phyloP scores from a whole-genome alignment of 2,113 vertebrate genomes.

The Piliocolobus tephrosceles region DNA sequence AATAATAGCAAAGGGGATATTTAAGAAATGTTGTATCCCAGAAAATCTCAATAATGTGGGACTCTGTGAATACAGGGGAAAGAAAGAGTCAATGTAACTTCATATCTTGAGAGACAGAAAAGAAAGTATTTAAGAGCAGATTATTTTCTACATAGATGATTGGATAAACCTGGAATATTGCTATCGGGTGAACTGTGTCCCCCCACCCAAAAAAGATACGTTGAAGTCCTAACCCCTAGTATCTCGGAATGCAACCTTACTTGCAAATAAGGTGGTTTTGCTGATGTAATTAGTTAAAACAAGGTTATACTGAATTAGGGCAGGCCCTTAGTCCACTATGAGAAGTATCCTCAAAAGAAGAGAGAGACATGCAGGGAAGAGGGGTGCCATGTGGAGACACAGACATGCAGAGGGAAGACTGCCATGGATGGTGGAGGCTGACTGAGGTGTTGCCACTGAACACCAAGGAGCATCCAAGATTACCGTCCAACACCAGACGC shows the following conservation, averaged over 20 bases:
- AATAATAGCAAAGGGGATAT: background rate
- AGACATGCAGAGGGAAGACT: background rate
- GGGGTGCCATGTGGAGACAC: no score
- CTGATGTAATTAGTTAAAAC: background rate
- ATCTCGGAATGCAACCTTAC: background rate
- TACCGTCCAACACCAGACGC: background rate
- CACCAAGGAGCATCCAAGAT: background rate
- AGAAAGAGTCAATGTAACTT: background rate
- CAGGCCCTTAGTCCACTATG: background rate
- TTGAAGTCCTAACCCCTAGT: background rate
- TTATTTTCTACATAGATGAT: background rate
- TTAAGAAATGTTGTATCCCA: background rate
- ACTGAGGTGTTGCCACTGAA: background rate
- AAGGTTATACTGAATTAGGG: background rate
- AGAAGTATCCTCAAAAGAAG: background rate
- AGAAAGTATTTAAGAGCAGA: background rate
- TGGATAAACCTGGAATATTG: background rate
- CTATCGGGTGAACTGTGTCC: background rate
- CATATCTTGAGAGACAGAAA: background rate
- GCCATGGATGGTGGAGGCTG: fast-evolving
- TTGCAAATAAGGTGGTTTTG: background rate
- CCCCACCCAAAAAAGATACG: background rate
- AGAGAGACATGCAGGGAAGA: background rate
- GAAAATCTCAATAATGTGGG: background rate
- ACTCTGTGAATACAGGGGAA: background rate